Evolutionary conservation across 35 echinoderm and acorn worm genomes (phyloP).

Genomic region (Hemicentrotus pulcherrimus): DNA sequence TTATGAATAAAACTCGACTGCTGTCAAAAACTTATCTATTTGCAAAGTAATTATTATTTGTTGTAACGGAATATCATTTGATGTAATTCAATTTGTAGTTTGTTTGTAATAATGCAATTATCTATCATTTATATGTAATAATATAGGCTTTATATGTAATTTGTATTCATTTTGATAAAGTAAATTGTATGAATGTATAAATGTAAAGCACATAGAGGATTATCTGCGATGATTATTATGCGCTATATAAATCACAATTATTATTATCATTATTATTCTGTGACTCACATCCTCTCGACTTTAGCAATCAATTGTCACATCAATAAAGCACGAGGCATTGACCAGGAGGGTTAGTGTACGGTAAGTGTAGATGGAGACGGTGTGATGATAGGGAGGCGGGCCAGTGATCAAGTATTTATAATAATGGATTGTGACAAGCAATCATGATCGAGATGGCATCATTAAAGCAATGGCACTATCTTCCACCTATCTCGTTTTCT

Average conservation of each 20-base stretch:
- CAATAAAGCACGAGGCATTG: background rate
- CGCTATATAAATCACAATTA: too few relatives aligned
- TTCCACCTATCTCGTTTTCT: background rate
- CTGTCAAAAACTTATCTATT: too few relatives aligned
- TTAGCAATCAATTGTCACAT: background rate
- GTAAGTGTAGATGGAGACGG: background rate
- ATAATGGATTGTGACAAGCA: background rate
- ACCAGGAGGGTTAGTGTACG: background rate
- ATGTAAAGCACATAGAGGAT: too few relatives aligned
- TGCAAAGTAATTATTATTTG: too few relatives aligned
- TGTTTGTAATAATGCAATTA: too few relatives aligned
- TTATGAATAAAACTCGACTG: too few relatives aligned
- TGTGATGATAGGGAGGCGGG: background rate
- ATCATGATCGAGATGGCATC: background rate
- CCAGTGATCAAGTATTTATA: background rate
- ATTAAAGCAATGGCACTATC: background rate
- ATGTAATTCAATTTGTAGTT: too few relatives aligned
- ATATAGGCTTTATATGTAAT: too few relatives aligned
- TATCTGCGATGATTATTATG: too few relatives aligned
- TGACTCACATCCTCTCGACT: background rate
- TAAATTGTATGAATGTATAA: background rate
- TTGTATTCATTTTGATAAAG: background rate
- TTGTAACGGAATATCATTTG: too few relatives aligned
- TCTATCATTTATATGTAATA: too few relatives aligned
- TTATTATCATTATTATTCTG: too few relatives aligned